A percentile compares a stretch with the other conserved stretches of the same genome.
Conservation (phyloP, 2,888 invertebrate genomes). For the Trissonchulus latispiculum region DNA sequence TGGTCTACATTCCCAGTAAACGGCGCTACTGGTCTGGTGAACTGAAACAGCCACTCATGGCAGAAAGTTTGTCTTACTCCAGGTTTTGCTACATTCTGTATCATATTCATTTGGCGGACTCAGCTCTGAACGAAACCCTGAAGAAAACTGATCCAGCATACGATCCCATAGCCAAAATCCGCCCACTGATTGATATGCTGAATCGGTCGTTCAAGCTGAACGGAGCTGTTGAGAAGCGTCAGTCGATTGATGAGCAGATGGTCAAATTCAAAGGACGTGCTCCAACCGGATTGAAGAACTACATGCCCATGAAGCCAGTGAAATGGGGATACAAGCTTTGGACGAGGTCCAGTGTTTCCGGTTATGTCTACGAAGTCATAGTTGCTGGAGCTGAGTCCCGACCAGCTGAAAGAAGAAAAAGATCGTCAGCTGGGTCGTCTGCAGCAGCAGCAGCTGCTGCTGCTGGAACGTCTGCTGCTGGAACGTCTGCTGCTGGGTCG, state of each 20-base stretch:
- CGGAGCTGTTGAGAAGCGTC: not conserved
- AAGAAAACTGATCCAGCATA: not conserved
- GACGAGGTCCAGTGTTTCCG: not conserved
- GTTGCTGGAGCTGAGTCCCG: not conserved
- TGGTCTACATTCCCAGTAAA: not conserved
- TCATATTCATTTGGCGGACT: not conserved
- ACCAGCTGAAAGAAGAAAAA: not conserved
- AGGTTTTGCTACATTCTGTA: not conserved
- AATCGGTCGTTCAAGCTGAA: not conserved
- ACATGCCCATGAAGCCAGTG: constrained; percentile 3
- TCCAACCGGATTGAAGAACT: not conserved
- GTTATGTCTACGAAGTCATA: not conserved
- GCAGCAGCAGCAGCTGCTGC: not conserved
- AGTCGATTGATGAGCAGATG: constrained; percentile 3
- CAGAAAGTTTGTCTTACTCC: not conserved
- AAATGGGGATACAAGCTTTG: constrained; percentile 4
- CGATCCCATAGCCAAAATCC: not conserved
- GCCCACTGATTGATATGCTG: not conserved
- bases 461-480: not conserved
- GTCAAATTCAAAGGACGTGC: not conserved
- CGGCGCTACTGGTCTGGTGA: not conserved
- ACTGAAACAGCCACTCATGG: not conserved
- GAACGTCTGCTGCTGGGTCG: not conserved
- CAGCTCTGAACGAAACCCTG: not conserved
- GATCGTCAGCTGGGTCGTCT: no score